Evolutionary conservation across 2,797 vertebrate species (phyloP), one percentile per base, ranked within the genome.

Genomic region (Urosaurus nigricauda): DNA sequence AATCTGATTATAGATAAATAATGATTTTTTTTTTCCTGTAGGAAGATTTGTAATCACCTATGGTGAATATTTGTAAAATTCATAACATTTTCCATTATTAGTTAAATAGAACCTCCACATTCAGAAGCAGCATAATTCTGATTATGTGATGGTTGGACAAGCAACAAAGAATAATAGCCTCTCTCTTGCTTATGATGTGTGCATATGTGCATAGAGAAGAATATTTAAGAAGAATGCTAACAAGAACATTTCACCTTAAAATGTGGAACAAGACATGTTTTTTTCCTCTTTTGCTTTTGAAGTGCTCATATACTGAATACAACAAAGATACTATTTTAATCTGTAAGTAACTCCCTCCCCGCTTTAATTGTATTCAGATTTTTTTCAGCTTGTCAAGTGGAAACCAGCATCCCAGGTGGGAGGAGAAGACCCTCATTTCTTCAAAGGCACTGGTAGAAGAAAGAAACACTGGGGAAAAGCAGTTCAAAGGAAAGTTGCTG

Each of bases 241-340:
- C 11, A 86, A 43, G 40, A 56, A n/a, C 16, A 53, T 40, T 7
- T 80, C 5, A 47, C 83, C 51, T 53, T 89, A 81, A 89, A 92
- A 16, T 70, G 7, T 65, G 83, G 60, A 84, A 93, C 75, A 1
- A 63, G 58, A 32, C 14, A 65, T 56, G 71, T 26, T 1, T 87
- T 92, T 87, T 63, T 84, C n/a, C 79, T 53, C 19, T 83, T 29
- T 40, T 63, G 75, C 35, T 87, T 85, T 87, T 79, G 71, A 90
- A 92, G 19, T 0, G 82, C 91, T 70, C 8, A 68, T 79, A 5
- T 6, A 84, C 60, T 58, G 79, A 16, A 40, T 77, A 2, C 26
- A 79, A 79, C 43, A 56, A 77, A 88, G 88, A 87, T 56, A 14
- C 1, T 86, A 13, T 16, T 94, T 88, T 83, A 90, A 87, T 88